Evolutionary conservation across 2,888 invertebrate species (phyloP).

Genomic region (Junonia oenone): DNA sequence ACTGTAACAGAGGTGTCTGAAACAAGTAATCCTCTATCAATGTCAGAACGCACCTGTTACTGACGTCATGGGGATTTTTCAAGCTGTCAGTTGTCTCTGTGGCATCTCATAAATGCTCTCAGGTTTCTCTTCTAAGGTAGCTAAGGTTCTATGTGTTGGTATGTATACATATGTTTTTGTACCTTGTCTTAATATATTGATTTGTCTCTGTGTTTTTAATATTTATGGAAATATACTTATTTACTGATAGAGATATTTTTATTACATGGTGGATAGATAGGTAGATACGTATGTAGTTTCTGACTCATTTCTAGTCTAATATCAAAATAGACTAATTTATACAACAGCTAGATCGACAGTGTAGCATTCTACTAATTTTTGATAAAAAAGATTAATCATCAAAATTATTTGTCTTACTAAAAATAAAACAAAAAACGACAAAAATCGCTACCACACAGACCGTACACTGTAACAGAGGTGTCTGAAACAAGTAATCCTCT

Average conservation of each 20-base stretch:
- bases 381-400: neutral
- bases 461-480: constrained; percentile 17
- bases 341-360: no score
- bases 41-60: constrained; percentile 41
- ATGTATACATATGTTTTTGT: constrained; percentile 1
- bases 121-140: neutral
- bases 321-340: no score
- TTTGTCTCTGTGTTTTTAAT: no score
- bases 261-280: no score
- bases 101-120: constrained; percentile 5
- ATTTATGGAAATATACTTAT: no score
- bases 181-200: no score
- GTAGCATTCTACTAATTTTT: no score
- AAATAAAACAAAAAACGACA: neutral
- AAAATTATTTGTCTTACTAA: neutral
- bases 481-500: constrained; percentile 34
- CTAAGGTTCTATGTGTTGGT: neutral
- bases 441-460: constrained; percentile 12
- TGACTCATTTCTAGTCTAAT: no score
- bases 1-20: constrained; percentile 21
- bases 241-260: no score
- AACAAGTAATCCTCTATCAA: constrained; percentile 38
- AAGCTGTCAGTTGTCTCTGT: constrained; percentile 11
- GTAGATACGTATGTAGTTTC: no score
- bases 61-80: constrained; percentile 36